Base-by-base conservation (phyloP, 2,888 invertebrate genomes). In the Tinea trinotella region DNA sequence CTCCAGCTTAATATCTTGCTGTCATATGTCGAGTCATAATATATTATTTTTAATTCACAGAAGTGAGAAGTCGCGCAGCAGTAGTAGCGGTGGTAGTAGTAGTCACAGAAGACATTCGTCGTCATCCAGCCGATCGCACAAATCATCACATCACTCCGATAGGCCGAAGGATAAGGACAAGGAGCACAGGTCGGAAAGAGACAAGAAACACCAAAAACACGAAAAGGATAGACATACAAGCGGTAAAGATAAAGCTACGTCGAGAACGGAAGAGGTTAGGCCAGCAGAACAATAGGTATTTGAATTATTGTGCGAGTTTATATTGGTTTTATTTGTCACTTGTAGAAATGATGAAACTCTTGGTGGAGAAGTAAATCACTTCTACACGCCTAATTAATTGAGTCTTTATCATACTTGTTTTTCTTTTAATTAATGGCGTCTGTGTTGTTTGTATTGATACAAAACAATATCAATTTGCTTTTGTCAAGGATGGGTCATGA, bases 111-210 rank as follows among this genome's bases (percentile, higher is more conserved):
- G 58, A 0, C 62, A 63, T 0, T 61, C 79, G 36, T 81, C 81
- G 0, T n/a, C n/a, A n/a, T 77, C 82, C 10, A 30, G 54, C 30
- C 53, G 40, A 7, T 13, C 0, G 6, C 81, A 81, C 64, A 78
- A 74, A 56, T 81, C 78, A 1, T 66, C 67, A 4, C 71, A 74
- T 57, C 72, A 69, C 56, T 66, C 72, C 0, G 71, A 77, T 53
- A 65, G 71, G 49, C 68, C 70, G 0, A 70, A 74, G 44, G 59
- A 62, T 1, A 64, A 63, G 10, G 57, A 58, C 9, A 63, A 66
- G 54, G 19, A 48, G 17, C 17, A 19, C 48, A 48, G 7, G 20
- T 12, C 19, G 19, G 48, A 48, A 6, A 48, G 20, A 18, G 48
- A 18, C 15, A 48, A n/a, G 18, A 48, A 20, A 18, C 48, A 48